phyloP scores from a whole-genome alignment of 2,113 vertebrate species.

The Clarias macrocephalus region DNA sequence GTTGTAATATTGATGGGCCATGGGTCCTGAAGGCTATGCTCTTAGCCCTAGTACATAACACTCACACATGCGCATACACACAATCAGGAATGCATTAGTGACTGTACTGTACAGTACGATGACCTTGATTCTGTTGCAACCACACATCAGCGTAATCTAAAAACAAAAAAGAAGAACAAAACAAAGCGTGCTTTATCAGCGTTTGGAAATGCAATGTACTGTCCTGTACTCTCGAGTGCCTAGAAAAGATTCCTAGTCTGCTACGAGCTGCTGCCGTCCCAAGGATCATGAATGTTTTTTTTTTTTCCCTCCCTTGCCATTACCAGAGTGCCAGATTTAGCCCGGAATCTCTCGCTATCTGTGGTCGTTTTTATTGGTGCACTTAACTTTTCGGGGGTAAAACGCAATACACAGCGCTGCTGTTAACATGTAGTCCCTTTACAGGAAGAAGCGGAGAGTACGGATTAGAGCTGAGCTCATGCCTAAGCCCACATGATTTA shows the following conservation, averaged over 20 bases:
- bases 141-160: neutral
- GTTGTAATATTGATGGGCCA: conserved; percentile 68
- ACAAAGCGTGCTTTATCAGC: neutral
- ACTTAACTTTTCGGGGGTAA: conserved; percentile 42
- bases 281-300: neutral
- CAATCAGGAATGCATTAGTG: neutral
- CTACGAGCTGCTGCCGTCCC: neutral
- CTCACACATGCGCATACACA: conserved; percentile 12
- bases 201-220: neutral
- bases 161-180: neutral
- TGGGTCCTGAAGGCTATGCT: conserved; percentile 49
- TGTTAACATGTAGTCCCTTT: conserved; percentile 22
- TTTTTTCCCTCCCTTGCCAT: neutral
- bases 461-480: conserved; percentile 18
- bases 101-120: neutral
- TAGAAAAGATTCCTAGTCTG: neutral
- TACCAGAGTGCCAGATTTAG: conserved; percentile 22
- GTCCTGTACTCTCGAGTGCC: neutral
- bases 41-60: conserved; percentile 49
- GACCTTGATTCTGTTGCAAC: neutral
- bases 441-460: conserved; percentile 23
- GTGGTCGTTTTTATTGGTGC: conserved; percentile 45
- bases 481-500: conserved; percentile 44
- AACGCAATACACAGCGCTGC: neutral
- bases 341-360: neutral